Conservation (phyloP, 2,797 vertebrate genomes). For the Sebastes hopkinsi region DNA sequence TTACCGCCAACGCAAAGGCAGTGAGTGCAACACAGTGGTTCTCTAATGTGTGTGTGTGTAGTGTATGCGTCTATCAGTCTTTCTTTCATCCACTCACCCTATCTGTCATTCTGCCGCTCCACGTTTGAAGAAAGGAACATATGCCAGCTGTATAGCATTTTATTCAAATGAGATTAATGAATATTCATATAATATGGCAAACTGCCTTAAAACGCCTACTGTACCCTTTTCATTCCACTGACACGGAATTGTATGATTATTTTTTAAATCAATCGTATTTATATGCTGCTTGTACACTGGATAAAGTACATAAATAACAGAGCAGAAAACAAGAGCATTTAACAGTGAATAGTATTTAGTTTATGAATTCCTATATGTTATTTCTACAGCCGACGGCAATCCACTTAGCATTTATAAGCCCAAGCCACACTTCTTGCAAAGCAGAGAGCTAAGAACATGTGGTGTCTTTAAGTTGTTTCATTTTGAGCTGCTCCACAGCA, state of each 20-base stretch:
- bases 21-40: slow-evolving; percentile 81
- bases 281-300: slow-evolving; percentile 7
- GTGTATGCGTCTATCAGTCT: slow-evolving; percentile 38
- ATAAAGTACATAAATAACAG: slow-evolving; percentile 47
- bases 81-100: slow-evolving; percentile 43
- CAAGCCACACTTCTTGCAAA: slow-evolving; percentile 11
- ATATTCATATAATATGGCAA: slow-evolving; percentile 72
- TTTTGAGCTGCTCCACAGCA: slow-evolving; percentile 31
- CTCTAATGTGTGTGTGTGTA: slow-evolving; percentile 8
- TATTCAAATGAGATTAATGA: slow-evolving; percentile 75
- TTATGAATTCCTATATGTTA: slow-evolving; percentile 49
- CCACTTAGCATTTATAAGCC: slow-evolving; percentile 58
- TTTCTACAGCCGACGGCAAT: slow-evolving; percentile 50
- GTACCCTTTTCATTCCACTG: slow-evolving; percentile 42
- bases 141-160: slow-evolving; percentile 48
- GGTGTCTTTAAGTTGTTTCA: slow-evolving; percentile 38
- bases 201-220: slow-evolving; percentile 62
- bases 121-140: slow-evolving; percentile 32
- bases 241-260: slow-evolving; percentile 34
- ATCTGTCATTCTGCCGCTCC: slow-evolving; percentile 55
- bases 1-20: slow-evolving; percentile 94
- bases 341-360: slow-evolving; percentile 49
- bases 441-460: slow-evolving; percentile 15
- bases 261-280: slow-evolving; percentile 19
- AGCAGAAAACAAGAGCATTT: slow-evolving; percentile 46